Evolutionary conservation across 1,140 invertebrate genomes (phyloP).

Genomic region (Belonocnema kinseyi): DNA sequence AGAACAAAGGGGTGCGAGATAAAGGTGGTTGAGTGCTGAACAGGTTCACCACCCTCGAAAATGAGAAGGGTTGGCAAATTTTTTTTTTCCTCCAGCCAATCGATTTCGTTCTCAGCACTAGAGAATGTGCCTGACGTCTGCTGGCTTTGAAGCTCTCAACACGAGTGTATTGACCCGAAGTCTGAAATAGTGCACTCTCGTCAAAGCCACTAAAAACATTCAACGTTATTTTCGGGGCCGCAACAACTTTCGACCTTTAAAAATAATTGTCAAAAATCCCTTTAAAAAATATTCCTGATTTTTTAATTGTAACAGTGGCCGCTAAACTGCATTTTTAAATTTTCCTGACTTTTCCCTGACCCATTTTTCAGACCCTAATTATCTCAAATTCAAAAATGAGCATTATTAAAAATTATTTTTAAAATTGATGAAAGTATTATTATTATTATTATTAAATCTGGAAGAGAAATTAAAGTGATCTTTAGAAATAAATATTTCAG

Average conservation of each 20-base stretch:
- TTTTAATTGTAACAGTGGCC: no score
- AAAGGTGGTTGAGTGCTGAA: neutral
- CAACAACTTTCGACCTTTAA: neutral
- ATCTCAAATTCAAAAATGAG: no score
- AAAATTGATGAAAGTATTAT: no score
- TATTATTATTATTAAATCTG: no score
- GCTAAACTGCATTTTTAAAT: no score
- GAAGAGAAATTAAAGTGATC: no score
- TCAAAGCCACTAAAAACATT: slow-evolving; percentile 15
- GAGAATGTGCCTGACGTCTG: slow-evolving; percentile 4
- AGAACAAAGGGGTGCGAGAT: slow-evolving; percentile 28
- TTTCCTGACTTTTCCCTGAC: no score
- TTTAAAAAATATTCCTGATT: neutral
- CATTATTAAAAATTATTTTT: no score
- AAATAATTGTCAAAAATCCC: neutral
- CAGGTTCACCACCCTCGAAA: slow-evolving; percentile 29
- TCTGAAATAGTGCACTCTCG: slow-evolving; percentile 24
- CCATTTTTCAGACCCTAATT: no score
- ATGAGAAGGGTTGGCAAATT: slow-evolving; percentile 9
- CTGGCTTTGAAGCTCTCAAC: slow-evolving; percentile 24
- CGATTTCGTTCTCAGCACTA: slow-evolving; percentile 18
- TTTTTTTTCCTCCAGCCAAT: slow-evolving; percentile 11
- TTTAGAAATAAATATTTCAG: no score
- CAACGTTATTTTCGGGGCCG: slow-evolving; percentile 10
- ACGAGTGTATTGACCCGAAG: slow-evolving; percentile 23